These are phyloP conservation scores for Ceratina australensis DNA, from an alignment of 1,140 invertebrate genomes.

Conservation along the genomic window DNA sequence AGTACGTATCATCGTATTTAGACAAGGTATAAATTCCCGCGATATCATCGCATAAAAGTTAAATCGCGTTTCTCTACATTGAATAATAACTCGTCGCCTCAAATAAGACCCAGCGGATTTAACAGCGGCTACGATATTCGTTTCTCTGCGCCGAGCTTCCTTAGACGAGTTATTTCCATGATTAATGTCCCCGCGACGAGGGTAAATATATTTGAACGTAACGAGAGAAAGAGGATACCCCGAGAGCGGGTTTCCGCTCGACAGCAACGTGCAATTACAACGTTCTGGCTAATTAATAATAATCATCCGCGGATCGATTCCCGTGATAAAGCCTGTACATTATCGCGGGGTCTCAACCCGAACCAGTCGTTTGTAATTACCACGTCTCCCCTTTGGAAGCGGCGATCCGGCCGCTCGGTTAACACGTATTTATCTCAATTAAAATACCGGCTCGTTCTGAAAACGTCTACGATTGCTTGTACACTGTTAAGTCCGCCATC, in stretches of 20 bases:
- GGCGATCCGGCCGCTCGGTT: slow-evolving; percentile 15
- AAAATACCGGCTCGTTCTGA: slow-evolving; percentile 36
- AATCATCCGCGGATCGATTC: slow-evolving; percentile 37
- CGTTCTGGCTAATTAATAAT: slow-evolving; percentile 45
- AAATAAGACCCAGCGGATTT: not conserved
- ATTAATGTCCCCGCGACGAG: slow-evolving; percentile 26
- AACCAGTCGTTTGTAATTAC: slow-evolving; percentile 44
- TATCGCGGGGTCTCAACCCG: slow-evolving; percentile 1
- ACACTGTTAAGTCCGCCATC: slow-evolving; percentile 14
- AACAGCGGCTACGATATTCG: slow-evolving; percentile 22
- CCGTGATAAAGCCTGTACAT: slow-evolving; percentile 35
- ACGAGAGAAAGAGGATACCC: slow-evolving; percentile 20
- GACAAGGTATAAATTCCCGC: too few species aligned
- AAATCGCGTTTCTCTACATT: too few species aligned
- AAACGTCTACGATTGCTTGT: slow-evolving; percentile 26
- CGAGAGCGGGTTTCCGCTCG: not conserved
- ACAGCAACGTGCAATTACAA: slow-evolving; percentile 30
- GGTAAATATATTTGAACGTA: slow-evolving; percentile 31
- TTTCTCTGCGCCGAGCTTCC: slow-evolving; percentile 8
- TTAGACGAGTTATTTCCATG: slow-evolving; percentile 23
- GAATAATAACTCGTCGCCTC: too few species aligned
- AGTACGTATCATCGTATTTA: too few species aligned
- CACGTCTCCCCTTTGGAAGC: not conserved
- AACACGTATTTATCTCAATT: slow-evolving; percentile 52
- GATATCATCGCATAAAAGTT: too few species aligned